Conservation (phyloP, 2,888 invertebrate species). For the Watsonalla cultraria region DNA sequence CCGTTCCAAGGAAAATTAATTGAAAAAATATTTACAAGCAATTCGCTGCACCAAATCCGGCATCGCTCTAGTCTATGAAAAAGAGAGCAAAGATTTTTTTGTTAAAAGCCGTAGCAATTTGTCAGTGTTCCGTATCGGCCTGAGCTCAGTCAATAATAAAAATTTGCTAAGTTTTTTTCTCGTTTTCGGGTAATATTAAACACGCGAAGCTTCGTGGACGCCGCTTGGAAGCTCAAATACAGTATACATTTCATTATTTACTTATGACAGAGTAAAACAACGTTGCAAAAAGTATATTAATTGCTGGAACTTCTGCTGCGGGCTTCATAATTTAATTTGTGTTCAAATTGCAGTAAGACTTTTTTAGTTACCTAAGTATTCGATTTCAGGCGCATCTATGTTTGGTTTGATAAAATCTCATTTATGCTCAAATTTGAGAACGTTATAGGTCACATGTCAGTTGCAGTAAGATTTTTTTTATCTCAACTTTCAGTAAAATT, state of each 20-base stretch:
- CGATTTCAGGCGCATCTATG: too few relatives aligned
- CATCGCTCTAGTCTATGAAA: constrained; percentile 35
- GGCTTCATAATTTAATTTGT: constrained; percentile 40
- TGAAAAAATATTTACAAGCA: constrained; percentile 47
- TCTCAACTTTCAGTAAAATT: too few relatives aligned
- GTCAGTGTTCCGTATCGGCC: constrained; percentile 66
- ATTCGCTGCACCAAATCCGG: constrained; percentile 33
- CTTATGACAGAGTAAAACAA: constrained; percentile 55
- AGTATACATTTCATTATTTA: constrained; percentile 61
- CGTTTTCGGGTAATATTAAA: constrained; percentile 61
- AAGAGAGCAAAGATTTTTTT: constrained; percentile 35
- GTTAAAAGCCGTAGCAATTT: constrained; percentile 67
- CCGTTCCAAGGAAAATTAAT: constrained; percentile 36
- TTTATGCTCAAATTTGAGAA: too few relatives aligned
- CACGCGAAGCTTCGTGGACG: constrained; percentile 68
- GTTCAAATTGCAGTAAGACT: constrained; percentile 16
- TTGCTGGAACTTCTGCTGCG: constrained; percentile 47
- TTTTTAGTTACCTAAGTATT: neutral
- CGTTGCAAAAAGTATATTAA: constrained; percentile 61
- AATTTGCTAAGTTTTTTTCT: constrained; percentile 55
- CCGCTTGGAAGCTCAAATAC: constrained; percentile 36
- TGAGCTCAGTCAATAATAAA: constrained; percentile 69
- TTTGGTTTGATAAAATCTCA: too few relatives aligned
- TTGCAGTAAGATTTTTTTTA: too few relatives aligned
- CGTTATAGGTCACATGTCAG: too few relatives aligned